Evolutionary conservation across 2,888 invertebrate genomes (phyloP).

Genomic region (Rhorus exstirpatorius): DNA sequence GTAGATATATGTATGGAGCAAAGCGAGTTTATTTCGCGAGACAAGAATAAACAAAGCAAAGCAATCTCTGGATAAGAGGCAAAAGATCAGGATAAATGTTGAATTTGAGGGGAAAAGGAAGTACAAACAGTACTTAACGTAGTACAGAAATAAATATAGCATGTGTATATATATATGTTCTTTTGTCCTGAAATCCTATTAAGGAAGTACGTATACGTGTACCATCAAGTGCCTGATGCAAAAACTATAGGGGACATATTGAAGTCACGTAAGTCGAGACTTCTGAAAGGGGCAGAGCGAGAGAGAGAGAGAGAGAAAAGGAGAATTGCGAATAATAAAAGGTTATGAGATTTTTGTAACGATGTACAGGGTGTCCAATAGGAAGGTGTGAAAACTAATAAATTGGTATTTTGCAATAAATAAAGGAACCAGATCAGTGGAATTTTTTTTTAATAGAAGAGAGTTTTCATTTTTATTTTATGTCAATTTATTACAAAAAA

Average conservation of each 20-base stretch:
- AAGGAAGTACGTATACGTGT: neutral
- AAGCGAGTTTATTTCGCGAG: constrained; percentile 42
- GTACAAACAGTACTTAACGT: neutral
- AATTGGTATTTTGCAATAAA: too few species aligned
- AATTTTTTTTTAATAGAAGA: too few species aligned
- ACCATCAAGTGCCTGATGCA: constrained; percentile 1
- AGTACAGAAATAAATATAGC: neutral
- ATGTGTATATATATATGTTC: neutral
- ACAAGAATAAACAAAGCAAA: constrained; percentile 35
- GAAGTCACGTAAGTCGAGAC: constrained; percentile 34
- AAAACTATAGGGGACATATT: constrained; percentile 1
- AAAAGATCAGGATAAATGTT: constrained; percentile 12
- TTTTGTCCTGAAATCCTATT: constrained; percentile 13
- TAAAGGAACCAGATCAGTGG: too few species aligned
- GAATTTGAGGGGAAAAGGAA: neutral
- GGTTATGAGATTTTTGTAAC: neutral
- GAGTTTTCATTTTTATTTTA: too few species aligned
- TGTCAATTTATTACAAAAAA: too few species aligned
- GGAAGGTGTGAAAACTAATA: too few species aligned
- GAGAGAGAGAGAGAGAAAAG: too few species aligned
- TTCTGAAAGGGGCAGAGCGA: constrained; percentile 6
- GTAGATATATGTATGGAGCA: neutral
- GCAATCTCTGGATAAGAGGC: constrained; percentile 3
- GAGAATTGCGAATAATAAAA: neutral
- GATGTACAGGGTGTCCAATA: too few species aligned